A percentile compares a stretch with the other conserved stretches of the same genome.
Evolutionary conservation across 1,140 invertebrate species (phyloP).

Genomic region (Camponotus vicinus): DNA sequence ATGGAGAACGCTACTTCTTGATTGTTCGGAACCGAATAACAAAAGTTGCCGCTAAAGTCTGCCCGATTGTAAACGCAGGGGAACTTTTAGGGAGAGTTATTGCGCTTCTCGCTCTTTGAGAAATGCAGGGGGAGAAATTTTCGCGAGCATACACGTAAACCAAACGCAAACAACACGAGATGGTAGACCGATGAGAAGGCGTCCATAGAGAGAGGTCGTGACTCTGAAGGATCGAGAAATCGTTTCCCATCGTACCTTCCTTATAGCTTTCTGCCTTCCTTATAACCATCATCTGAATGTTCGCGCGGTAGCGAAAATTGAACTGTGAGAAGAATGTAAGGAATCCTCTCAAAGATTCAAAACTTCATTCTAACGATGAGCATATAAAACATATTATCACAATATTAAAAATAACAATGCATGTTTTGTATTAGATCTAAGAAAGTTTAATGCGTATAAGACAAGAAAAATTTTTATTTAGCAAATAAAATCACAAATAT

Average conservation of each 20-base stretch:
- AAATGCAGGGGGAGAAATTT: conserved; percentile 16
- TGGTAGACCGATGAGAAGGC: conserved; percentile 31
- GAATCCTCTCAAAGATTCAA: not conserved
- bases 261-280: conserved; percentile 51
- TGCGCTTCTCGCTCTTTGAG: not conserved
- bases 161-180: conserved; percentile 38
- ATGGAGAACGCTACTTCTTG: not conserved
- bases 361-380: not conserved
- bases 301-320: conserved; percentile 30
- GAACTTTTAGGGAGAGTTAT: conserved; percentile 27
- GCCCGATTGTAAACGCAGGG: not conserved
- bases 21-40: conserved; percentile 12
- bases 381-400: not conserved
- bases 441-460: not conserved
- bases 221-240: conserved; percentile 53
- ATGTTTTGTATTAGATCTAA: not conserved
- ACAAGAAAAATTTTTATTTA: not conserved
- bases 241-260: conserved; percentile 51
- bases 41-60: not conserved
- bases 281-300: conserved; percentile 27
- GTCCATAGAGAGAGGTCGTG: conserved; percentile 46
- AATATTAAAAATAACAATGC: not conserved
- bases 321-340: conserved; percentile 38
- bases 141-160: conserved; percentile 13
- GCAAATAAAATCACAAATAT: not conserved